A percentile compares a stretch with the other conserved stretches of the same genome.
Conservation (phyloP, 2,113 vertebrate species). For the Daubentonia madagascariensis region DNA sequence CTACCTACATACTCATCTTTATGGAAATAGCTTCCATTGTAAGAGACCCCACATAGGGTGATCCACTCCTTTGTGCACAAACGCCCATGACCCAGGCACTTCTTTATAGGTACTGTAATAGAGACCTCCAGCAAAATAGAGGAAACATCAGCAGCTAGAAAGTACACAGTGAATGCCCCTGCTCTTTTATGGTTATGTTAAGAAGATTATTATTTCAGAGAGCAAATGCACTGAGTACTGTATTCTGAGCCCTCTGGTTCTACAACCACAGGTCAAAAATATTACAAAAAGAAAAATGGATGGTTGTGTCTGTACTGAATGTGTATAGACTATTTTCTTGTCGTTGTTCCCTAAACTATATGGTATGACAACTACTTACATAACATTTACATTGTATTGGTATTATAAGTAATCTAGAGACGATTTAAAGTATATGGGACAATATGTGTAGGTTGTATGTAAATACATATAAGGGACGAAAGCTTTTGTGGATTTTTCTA, state of each 20-base stretch:
- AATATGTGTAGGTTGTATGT: not conserved
- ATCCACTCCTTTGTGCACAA: fast-evolving
- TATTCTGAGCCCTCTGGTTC: not conserved
- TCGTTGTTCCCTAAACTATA: not conserved
- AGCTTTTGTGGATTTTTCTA: not conserved
- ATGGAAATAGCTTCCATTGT: fast-evolving
- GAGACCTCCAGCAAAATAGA: not conserved
- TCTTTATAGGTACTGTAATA: too few relatives aligned
- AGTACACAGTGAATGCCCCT: too few relatives aligned
- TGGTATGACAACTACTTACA: not conserved
- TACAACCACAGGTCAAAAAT: not conserved
- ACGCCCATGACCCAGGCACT: fast-evolving
- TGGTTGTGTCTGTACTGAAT: not conserved
- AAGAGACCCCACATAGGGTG: not conserved
- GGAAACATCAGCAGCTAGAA: not conserved
- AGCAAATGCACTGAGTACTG: not conserved
- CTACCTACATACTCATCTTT: fast-evolving
- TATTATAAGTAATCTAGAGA: not conserved
- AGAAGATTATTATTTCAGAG: not conserved
- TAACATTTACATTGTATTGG: not conserved
- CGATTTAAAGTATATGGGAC: not conserved
- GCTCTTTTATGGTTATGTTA: not conserved
- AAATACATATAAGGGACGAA: not conserved
- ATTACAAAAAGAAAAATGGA: not conserved
- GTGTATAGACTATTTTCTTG: not conserved